phyloP scores from a whole-genome alignment of 2,113 vertebrate genomes.

The Eptesicus fuscus region DNA sequence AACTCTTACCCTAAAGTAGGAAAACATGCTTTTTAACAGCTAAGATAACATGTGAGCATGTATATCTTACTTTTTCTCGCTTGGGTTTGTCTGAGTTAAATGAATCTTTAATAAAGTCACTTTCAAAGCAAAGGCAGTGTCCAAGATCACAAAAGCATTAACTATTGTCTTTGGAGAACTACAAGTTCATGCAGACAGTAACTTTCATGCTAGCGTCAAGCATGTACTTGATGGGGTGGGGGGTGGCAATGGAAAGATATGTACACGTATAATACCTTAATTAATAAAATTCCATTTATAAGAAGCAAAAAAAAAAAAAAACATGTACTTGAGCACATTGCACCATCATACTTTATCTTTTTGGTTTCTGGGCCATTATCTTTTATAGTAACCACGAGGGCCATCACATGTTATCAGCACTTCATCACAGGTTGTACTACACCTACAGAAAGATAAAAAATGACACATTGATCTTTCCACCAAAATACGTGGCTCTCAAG shows the following conservation, averaged over 20 bases:
- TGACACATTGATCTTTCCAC: neutral
- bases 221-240: neutral
- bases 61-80: neutral
- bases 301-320: too few relatives aligned
- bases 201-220: neutral
- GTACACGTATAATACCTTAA: too few relatives aligned
- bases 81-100: neutral
- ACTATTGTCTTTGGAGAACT: neutral
- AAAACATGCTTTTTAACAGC: slow-evolving; percentile 26
- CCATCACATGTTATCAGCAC: neutral
- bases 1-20: neutral
- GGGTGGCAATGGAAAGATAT: too few relatives aligned
- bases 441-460: neutral
- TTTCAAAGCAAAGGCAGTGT: neutral
- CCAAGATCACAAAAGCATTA: neutral
- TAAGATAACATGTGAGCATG: neutral
- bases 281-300: too few relatives aligned
- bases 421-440: neutral
- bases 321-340: neutral
- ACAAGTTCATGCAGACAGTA: neutral
- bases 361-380: neutral
- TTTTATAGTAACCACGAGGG: neutral
- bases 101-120: neutral
- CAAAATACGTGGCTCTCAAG: neutral
- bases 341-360: neutral